These are phyloP conservation scores for Gryllus longicercus DNA, from an alignment of 2,888 invertebrate genomes.

Conservation along the genomic window DNA sequence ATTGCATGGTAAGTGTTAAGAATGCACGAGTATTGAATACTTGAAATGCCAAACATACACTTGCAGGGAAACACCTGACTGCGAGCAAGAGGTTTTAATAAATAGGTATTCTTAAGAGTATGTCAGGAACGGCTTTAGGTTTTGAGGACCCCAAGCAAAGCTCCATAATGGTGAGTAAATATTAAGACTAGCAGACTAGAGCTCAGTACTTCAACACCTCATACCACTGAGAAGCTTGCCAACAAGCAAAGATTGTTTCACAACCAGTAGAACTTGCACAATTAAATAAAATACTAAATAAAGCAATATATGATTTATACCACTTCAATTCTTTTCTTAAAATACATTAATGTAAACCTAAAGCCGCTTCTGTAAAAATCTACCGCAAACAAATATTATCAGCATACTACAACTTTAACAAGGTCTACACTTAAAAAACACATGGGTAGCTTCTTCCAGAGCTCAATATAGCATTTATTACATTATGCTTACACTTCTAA, in stretches of 20 bases:
- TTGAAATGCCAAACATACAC: not conserved
- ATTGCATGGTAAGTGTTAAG: not conserved
- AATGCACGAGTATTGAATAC: not conserved
- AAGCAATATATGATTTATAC: not conserved
- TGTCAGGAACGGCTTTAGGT: conserved; percentile 4
- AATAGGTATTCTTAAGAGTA: conserved; percentile 12
- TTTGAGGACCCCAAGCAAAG: conserved; percentile 6
- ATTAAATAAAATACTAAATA: conserved; percentile 1
- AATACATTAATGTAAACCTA: not conserved
- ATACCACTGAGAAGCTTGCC: not conserved
- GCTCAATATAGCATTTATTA: conserved; percentile 7
- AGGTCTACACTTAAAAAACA: conserved; percentile 5
- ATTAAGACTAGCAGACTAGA: not conserved
- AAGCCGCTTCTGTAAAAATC: not conserved
- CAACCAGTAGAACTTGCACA: not conserved
- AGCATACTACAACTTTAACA: conserved; percentile 5
- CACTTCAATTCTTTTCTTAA: not conserved
- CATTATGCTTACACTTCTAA: conserved; percentile 3
- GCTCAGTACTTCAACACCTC: conserved; percentile 1
- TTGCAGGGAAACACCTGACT: not conserved
- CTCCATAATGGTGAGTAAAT: not conserved
- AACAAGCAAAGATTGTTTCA: not conserved
- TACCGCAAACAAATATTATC: conserved; percentile 3
- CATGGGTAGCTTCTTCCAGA: conserved; percentile 11
- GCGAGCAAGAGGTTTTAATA: not conserved